Evolutionary conservation across 2,888 invertebrate species (phyloP).

Genomic region (Sarcophaga variegata): DNA sequence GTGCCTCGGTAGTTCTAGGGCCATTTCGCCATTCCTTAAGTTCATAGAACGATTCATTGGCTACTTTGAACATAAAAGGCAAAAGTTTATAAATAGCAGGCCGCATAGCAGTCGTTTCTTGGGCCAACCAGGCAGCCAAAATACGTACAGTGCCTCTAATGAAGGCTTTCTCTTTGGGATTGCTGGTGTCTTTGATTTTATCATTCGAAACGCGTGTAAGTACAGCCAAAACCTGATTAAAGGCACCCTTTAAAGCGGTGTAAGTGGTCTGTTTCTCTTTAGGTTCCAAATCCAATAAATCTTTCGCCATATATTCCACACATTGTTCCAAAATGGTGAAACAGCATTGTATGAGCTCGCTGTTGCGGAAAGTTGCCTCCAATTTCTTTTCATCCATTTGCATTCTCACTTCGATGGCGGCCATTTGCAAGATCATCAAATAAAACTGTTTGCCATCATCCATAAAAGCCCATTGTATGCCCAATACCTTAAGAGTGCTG

Average conservation of each 20-base stretch:
- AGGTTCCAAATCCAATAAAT: constrained; percentile 92
- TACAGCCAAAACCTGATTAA: constrained; percentile 90
- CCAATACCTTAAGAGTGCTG: constrained; percentile 89
- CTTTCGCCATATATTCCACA: constrained; percentile 90
- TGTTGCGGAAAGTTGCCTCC: constrained; percentile 89
- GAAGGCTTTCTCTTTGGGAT: constrained; percentile 88
- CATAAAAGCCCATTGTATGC: constrained; percentile 92
- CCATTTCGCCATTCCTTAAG: constrained; percentile 87
- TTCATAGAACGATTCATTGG: constrained; percentile 92
- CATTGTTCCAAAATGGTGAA: constrained; percentile 91
- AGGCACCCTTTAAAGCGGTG: constrained; percentile 93
- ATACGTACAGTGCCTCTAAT: constrained; percentile 93
- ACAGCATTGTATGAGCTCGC: constrained; percentile 90
- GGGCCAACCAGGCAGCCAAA: constrained; percentile 93
- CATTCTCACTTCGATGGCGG: constrained; percentile 97
- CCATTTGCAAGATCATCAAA: constrained; percentile 91
- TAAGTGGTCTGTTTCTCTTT: constrained; percentile 96
- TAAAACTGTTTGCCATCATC: constrained; percentile 92
- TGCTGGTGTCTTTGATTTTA: constrained; percentile 87
- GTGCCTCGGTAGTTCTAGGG: constrained; percentile 83
- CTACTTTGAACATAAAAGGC: constrained; percentile 90
- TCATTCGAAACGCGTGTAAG: constrained; percentile 88
- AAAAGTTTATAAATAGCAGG: constrained; percentile 90
- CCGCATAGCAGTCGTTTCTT: constrained; percentile 94
- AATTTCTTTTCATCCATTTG: constrained; percentile 93